Base-by-base conservation (phyloP, 2,113 vertebrate genomes). In the Nettapus auritus region DNA sequence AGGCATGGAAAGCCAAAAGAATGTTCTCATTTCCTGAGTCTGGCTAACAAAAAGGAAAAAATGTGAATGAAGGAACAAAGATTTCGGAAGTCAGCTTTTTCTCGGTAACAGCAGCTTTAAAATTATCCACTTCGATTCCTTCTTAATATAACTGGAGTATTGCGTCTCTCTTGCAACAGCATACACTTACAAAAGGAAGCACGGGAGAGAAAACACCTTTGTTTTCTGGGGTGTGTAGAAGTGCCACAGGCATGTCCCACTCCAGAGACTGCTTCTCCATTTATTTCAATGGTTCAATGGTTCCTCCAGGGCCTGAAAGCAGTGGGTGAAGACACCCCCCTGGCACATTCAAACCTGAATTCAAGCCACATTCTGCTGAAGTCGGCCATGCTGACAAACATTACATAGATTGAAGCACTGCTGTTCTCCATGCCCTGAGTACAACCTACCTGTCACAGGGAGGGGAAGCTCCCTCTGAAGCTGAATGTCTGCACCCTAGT, bases 11-110 rank as follows among this genome's bases (percentile, higher is more conserved):
- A 94, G 86, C 91, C 96, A 96, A 94, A 96, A 95, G 94, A 96
- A 97, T 96, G 96, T 96, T 90, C 96, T 96, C 96, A 94, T 95
- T 96, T 97, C 96, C 96, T 95, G 96, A 94, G 52, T 70, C 60
- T 87, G 63, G 56, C 87, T 87, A 95, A 95, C 74, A 96, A 92
- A 92, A 94, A 93, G 67, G 74, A 79, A 94, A 96, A 94, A 93
- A 95, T 33, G 42, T 85, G 92, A 96, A 94, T 8, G 16, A 88
- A 94, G 69, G 78, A 95, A 94, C 93, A 93, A 84, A 89, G 90
- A 92, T 74, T 92, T 92, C 29, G 4, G 76, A 95, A 95, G 34
- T 89, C 70, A 91, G 77, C 67, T 80, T 94, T 89, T 94, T 89
- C 44, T 92, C 53, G 92, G 60, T 15, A 92, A 69, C 44, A 84